Percentiles rank a stretch among this genome's conserved stretches.
These are phyloP conservation scores for Venusia cambrica DNA, from an alignment of 2,888 invertebrate genomes.

Conservation along the genomic window DNA sequence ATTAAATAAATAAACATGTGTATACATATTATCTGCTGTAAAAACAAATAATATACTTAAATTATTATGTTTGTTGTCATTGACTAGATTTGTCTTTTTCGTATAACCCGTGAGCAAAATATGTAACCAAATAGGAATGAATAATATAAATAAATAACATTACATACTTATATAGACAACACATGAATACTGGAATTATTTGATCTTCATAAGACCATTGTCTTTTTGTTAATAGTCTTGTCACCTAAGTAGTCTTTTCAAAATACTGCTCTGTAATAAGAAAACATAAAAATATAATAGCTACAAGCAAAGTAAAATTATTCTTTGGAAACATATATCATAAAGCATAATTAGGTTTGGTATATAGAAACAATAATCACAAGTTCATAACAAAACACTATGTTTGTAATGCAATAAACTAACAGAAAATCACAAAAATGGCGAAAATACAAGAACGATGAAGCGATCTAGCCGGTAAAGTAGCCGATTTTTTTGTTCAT, in stretches of 20 bases:
- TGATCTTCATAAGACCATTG: too few species aligned
- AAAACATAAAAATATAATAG: conserved; percentile 12
- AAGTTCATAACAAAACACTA: too few species aligned
- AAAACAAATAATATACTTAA: conserved; percentile 37
- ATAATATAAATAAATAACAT: conserved; percentile 24
- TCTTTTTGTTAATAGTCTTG: conserved; percentile 26
- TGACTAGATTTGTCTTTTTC: conserved; percentile 56
- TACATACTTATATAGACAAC: too few species aligned
- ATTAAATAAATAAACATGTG: conserved; percentile 13
- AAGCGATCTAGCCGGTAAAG: too few species aligned
- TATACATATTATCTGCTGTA: conserved; percentile 22
- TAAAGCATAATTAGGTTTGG: conserved; percentile 1
- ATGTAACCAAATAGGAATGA: conserved; percentile 28
- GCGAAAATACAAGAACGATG: too few species aligned
- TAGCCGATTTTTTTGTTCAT: too few species aligned
- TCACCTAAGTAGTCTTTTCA: conserved; percentile 21
- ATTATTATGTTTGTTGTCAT: conserved; percentile 38
- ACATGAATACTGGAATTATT: too few species aligned
- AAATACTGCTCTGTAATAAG: conserved; percentile 20
- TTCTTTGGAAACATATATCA: conserved; percentile 1
- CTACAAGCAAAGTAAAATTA: conserved; percentile 20
- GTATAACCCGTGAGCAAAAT: conserved; percentile 36
- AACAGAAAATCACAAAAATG: too few species aligned
- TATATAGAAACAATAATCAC: too few species aligned
- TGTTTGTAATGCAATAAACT: too few species aligned